phyloP scores from a whole-genome alignment of 2,888 invertebrate genomes.

The Hedychridium roseum region DNA sequence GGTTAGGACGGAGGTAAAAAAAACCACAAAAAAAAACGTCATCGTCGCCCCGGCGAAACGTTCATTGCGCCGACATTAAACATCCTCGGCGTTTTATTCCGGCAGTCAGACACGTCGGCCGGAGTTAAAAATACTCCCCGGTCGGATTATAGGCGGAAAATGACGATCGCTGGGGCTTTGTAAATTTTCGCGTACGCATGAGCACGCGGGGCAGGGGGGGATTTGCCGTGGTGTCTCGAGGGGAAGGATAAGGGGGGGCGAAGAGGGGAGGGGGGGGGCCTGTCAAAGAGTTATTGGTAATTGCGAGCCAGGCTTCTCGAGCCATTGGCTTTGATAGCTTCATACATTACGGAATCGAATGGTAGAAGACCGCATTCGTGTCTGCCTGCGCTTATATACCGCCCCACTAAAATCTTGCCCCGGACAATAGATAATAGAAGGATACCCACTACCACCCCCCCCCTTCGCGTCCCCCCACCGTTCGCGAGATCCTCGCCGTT shows the following conservation, averaged over 20 bases:
- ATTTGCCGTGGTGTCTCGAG: slow-evolving; percentile 37
- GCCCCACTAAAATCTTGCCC: slow-evolving; percentile 45
- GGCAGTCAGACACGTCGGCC: no score
- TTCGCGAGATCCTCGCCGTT: background rate
- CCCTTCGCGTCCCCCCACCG: background rate
- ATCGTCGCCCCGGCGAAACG: no score
- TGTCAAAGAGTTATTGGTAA: slow-evolving; percentile 61
- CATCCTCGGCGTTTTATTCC: no score
- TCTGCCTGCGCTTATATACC: slow-evolving; percentile 45
- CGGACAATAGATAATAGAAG: slow-evolving; percentile 48
- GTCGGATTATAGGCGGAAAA: no score
- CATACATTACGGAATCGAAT: slow-evolving; percentile 61
- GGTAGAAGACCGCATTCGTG: slow-evolving; percentile 51
- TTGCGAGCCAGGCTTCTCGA: slow-evolving; percentile 54
- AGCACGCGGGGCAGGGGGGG: slow-evolving; percentile 7
- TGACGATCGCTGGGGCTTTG: no score
- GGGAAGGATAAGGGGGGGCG: slow-evolving; percentile 39
- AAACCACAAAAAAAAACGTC: no score
- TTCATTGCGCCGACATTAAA: no score
- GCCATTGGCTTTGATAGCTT: slow-evolving; percentile 62
- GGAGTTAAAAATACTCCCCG: no score
- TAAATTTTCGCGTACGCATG: slow-evolving; percentile 8
- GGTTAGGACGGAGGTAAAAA: no score
- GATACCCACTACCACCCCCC: slow-evolving; percentile 25
- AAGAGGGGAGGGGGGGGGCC: no score